Conservation (phyloP, 2,888 invertebrate genomes). For the Ephialtes manifestator region DNA sequence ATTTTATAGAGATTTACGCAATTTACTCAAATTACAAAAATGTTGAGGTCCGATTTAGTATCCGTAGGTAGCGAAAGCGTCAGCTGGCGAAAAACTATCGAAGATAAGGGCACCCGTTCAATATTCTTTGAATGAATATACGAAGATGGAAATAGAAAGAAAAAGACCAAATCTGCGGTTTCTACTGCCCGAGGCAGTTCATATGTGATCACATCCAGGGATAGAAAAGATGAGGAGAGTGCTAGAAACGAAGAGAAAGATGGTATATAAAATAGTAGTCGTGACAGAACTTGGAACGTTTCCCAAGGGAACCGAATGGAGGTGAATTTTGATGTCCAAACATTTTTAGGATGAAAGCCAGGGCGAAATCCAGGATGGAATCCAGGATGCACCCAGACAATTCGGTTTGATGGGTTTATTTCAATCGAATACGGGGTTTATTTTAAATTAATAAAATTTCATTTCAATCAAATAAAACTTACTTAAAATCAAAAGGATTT, state of each 20-base stretch:
- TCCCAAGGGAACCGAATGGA: no score
- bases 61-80: background rate
- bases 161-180: background rate
- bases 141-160: conserved; percentile 2
- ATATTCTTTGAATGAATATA: background rate
- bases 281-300: no score
- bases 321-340: conserved; percentile 33
- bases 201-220: background rate
- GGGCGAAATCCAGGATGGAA: no score
- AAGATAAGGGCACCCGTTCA: background rate
- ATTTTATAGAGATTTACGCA: no score
- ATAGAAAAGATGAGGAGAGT: background rate
- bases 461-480: no score
- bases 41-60: background rate
- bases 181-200: background rate
- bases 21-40: background rate
- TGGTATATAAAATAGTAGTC: no score
- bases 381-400: no score
- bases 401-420: no score
- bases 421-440: no score
- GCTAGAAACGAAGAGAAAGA: background rate
- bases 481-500: no score
- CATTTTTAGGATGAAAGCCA: no score
- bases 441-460: no score
- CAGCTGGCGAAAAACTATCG: background rate